Conservation (phyloP, 2,888 invertebrate genomes). For the Polyommatus iphigenia region DNA sequence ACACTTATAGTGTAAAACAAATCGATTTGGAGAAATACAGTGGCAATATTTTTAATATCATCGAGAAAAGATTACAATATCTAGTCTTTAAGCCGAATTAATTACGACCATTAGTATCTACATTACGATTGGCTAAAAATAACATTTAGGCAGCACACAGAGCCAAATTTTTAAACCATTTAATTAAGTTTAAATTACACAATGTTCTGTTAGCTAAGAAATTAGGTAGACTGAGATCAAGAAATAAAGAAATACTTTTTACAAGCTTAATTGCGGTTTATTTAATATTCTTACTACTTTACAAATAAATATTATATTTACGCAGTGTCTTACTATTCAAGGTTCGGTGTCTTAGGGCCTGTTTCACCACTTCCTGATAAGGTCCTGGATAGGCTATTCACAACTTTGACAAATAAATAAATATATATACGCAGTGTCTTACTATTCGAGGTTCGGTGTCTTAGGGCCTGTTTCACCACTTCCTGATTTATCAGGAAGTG, state of each 20-base stretch:
- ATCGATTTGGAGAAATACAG: conserved; percentile 11
- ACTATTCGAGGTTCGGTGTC: no score
- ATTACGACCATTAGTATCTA: neutral
- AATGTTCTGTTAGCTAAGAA: neutral
- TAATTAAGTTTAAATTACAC: neutral
- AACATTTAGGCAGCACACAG: neutral
- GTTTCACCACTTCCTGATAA: no score
- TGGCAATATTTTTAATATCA: conserved; percentile 12
- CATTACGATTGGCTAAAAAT: neutral
- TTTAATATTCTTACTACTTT: neutral
- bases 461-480: no score
- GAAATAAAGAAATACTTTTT: neutral
- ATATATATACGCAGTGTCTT: no score
- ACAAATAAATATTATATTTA: neutral
- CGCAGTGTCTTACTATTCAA: neutral
- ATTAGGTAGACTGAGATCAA: neutral
- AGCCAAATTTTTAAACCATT: neutral
- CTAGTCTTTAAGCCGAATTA: neutral
- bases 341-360: no score
- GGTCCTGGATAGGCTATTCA: no score
- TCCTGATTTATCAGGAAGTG: no score
- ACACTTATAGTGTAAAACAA: conserved; percentile 24
- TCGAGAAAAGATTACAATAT: conserved; percentile 4
- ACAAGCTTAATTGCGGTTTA: neutral
- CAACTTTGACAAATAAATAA: no score